Evolutionary conservation across 2,888 invertebrate species (phyloP), one percentile per base, ranked within the genome.

Genomic region (Drosophila robusta): DNA sequence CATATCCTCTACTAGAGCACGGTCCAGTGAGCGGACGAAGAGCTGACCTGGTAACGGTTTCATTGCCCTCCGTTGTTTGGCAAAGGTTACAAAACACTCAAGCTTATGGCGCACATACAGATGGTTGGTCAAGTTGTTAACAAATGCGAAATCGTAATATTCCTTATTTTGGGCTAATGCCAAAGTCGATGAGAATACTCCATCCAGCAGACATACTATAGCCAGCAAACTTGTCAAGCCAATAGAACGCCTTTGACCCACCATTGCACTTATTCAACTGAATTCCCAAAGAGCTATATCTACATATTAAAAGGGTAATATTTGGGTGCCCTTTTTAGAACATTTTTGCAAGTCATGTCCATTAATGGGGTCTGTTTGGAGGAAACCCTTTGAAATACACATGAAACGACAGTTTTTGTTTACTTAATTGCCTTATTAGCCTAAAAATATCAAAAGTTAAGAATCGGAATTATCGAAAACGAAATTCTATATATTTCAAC

Each of bases 1-100:
- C 0, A 82, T 36, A 4, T 73, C 58, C 44, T 64, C 51, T 1
- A 12, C 14, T 5, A 80, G 26, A 4, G 29, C 11, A 7, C 51
- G 65, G 6, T 82, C 67, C 29, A 81, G 44, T 5, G 76, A 52
- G 0, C 24, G 14, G 2, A 12, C 8, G 7, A 65, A 22, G 0
- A 34, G 2, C 1, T 12, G 6, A 1, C 7, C 9, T 22, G 1
- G 0, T 1, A 3, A 16, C 1, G 52, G n/a, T 14, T 11, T 54
- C 0, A 41, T 12, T 2, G 26, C 6, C 6, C 6, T 22, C 0
- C 60, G 44, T 9, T 64, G 36, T 0, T 44, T 18, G 2, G 57
- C 55, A 11, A 58, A 78, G 0, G 46, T 60, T 0, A 73, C 54
- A 1, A 85, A 32, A 2, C 55, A 47, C 2, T 57, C 16, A 4